Percentiles rank a stretch among this genome's conserved stretches.
phyloP scores from a whole-genome alignment of 1,140 invertebrate genomes.

The Acromyrmex charruanus region DNA sequence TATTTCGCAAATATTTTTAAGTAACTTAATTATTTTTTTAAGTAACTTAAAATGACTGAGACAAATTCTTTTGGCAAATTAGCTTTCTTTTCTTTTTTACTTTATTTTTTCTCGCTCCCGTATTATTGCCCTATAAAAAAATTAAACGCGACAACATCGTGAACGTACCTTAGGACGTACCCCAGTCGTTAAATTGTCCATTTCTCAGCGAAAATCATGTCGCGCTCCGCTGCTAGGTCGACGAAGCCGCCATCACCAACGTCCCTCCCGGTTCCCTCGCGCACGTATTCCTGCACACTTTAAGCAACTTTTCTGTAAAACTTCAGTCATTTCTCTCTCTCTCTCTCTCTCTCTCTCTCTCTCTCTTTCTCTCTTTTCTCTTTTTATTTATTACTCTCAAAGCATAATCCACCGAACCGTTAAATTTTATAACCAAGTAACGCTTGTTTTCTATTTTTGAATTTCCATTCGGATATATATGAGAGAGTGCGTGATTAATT shows the following conservation, averaged over 20 bases:
- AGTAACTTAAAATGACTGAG: background rate
- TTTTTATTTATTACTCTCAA: background rate
- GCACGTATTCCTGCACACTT: conserved; percentile 76
- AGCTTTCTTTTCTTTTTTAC: background rate
- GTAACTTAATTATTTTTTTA: background rate
- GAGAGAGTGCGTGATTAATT: conserved; percentile 12
- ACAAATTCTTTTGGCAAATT: background rate
- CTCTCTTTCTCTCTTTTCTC: background rate
- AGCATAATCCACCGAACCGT: background rate
- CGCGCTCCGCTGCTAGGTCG: conserved; percentile 63
- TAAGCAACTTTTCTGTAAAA: conserved; percentile 69
- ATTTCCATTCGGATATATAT: background rate
- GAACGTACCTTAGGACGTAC: conserved; percentile 56
- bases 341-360: conserved; percentile 2
- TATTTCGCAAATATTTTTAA: background rate
- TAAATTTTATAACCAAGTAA: conserved; percentile 15
- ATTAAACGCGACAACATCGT: conserved; percentile 34
- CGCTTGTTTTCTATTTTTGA: background rate
- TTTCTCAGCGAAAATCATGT: conserved; percentile 61
- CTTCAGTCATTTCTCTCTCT: conserved; percentile 7
- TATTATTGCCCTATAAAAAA: background rate
- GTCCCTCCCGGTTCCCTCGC: conserved; percentile 65
- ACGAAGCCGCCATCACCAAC: conserved; percentile 64
- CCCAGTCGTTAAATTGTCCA: conserved; percentile 48
- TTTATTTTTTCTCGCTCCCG: background rate